phyloP scores from a whole-genome alignment of 2,797 vertebrate genomes.

The Lacerta bilineata region DNA sequence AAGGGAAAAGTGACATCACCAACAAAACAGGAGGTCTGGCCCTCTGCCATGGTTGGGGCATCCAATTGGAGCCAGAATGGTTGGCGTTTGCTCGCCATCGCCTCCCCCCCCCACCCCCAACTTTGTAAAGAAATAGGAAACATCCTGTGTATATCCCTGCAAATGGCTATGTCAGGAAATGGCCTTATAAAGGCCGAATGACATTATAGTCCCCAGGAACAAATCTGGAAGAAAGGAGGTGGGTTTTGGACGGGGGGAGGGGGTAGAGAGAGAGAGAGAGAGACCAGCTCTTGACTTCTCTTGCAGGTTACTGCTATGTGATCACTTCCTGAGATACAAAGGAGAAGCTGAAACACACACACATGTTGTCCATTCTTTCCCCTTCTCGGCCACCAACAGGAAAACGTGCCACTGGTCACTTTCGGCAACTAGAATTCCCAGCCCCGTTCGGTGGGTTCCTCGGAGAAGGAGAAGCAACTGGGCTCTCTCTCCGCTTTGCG shows the following conservation, averaged over 20 bases:
- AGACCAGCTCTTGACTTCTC: constrained; percentile 4
- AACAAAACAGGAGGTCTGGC: constrained; percentile 75
- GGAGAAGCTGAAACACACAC: neutral
- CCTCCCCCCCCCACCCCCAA: neutral
- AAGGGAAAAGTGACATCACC: constrained; percentile 77
- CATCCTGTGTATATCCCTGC: constrained; percentile 67
- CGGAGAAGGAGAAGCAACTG: neutral
- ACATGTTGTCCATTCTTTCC: neutral
- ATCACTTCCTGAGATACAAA: constrained; percentile 64
- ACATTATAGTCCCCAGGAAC: constrained; percentile 40
- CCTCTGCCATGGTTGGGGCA: constrained; percentile 23
- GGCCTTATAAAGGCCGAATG: constrained; percentile 61
- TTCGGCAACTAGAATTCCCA: constrained; percentile 36
- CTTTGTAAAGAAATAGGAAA: constrained; percentile 68
- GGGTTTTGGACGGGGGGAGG: neutral
- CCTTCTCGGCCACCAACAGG: neutral
- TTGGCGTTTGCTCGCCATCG: neutral
- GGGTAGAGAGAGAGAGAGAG: too few species aligned
- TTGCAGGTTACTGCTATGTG: constrained; percentile 64
- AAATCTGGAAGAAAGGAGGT: constrained; percentile 64
- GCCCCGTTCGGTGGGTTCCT: neutral
- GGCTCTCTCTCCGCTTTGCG: neutral
- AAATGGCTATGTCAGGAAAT: constrained; percentile 74
- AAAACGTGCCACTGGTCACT: constrained; percentile 3
- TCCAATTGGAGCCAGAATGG: constrained; percentile 67